Evolutionary conservation across 1,140 invertebrate genomes (phyloP).

Genomic region (Macrotrachela quadricornifera): DNA sequence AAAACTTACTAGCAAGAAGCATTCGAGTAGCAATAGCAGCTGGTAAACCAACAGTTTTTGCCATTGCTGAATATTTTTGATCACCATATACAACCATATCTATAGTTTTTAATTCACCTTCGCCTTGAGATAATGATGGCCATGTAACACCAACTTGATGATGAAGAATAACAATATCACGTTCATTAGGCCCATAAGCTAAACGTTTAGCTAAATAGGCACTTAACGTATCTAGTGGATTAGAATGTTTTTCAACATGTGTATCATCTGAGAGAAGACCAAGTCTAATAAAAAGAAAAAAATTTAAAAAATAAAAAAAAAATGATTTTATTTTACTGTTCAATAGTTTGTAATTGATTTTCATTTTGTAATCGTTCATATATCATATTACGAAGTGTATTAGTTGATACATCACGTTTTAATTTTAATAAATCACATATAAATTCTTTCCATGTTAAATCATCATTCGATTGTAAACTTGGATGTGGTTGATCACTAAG

Average conservation of each 20-base stretch:
- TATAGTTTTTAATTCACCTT: slow-evolving; percentile 56
- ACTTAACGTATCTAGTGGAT: slow-evolving; percentile 68
- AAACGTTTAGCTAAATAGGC: slow-evolving; percentile 68
- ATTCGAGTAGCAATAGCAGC: slow-evolving; percentile 87
- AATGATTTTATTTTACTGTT: slow-evolving; percentile 32
- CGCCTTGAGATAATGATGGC: slow-evolving; percentile 49
- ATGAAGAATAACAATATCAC: slow-evolving; percentile 75
- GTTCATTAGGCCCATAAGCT: slow-evolving; percentile 55
- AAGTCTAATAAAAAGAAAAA: slow-evolving; percentile 32
- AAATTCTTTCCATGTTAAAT: slow-evolving; percentile 80
- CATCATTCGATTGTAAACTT: slow-evolving; percentile 67
- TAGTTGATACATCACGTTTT: slow-evolving; percentile 66
- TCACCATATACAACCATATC: slow-evolving; percentile 83
- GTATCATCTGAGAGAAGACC: slow-evolving; percentile 59
- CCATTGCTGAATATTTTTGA: slow-evolving; percentile 70
- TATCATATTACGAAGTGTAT: slow-evolving; percentile 61
- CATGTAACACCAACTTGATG: slow-evolving; percentile 77
- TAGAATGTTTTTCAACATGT: slow-evolving; percentile 49
- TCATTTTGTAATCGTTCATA: slow-evolving; percentile 44
- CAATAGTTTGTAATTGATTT: slow-evolving; percentile 45
- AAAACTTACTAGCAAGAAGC: slow-evolving; percentile 61
- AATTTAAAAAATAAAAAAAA: slow-evolving; percentile 4
- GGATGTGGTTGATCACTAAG: slow-evolving; percentile 58
- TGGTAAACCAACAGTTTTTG: slow-evolving; percentile 82
- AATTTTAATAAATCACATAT: slow-evolving; percentile 62